Conservation (phyloP, 64 coral and sea anemone species). For the Catalaphyllia jardinei region DNA sequence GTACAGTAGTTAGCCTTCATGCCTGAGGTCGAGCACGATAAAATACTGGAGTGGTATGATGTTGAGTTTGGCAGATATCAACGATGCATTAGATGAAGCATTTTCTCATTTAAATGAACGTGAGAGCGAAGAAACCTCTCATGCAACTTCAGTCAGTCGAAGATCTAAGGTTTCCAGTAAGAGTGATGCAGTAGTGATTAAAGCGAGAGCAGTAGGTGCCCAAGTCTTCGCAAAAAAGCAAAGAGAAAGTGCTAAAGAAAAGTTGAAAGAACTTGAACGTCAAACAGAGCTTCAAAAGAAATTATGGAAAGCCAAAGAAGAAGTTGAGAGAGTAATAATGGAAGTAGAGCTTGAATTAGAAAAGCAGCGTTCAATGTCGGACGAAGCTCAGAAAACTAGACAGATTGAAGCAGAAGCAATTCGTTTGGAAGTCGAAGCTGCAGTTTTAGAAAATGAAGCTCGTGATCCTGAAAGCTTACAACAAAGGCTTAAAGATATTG, state of each 20-base stretch:
- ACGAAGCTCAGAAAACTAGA: too few relatives aligned
- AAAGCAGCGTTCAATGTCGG: too few relatives aligned
- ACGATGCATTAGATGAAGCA: constrained; percentile 19
- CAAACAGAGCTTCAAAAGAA: too few relatives aligned
- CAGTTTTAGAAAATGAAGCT: too few relatives aligned
- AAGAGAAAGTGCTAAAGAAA: constrained; percentile 9
- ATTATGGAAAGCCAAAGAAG: too few relatives aligned
- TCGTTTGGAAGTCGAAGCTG: too few relatives aligned
- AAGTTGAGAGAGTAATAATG: too few relatives aligned
- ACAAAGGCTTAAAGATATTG: constrained; percentile 16
- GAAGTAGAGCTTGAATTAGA: too few relatives aligned
- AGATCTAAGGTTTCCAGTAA: constrained; percentile 1
- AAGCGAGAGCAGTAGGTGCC: neutral
- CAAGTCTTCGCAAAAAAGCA: constrained; percentile 19
- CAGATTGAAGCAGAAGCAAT: too few relatives aligned
- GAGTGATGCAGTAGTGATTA: constrained; percentile 1
- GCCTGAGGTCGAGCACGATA: constrained; percentile 11
- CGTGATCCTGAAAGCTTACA: too few relatives aligned
- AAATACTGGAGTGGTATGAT: constrained; percentile 38
- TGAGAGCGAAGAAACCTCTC: constrained; percentile 1
- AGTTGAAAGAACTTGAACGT: too few relatives aligned
- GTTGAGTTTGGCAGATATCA: constrained; percentile 18
- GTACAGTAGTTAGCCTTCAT: neutral
- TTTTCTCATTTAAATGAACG: too few relatives aligned
- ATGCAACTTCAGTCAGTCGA: constrained; percentile 1